Base-by-base conservation (phyloP, 2,113 vertebrate species). In the Rhagologus leucostigma region DNA sequence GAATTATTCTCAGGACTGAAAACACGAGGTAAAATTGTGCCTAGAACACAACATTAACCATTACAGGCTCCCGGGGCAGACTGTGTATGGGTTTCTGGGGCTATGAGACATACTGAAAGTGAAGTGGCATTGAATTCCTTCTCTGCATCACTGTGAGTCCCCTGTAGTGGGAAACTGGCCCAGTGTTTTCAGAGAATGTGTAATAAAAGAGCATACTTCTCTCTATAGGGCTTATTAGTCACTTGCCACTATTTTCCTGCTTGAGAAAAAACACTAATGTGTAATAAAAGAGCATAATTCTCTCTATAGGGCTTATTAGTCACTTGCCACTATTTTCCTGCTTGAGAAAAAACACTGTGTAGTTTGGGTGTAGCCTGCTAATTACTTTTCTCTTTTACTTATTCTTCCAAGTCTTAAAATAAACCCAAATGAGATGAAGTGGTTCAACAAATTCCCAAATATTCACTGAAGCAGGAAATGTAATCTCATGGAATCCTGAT, bases 391-490 rank as follows among this genome's bases (percentile, higher is more conserved):
- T 86, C 30, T 85, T 83, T 75, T 32, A 70, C 23, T 84, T 27
- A 9, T 69, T 88, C 71, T 93, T 87, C 50, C 68, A 74, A 83
- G 42, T 33, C 68, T 63, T 57, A 65, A 89, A 94, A 95, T 69
- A 93, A 90, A 59, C 62, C 57, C 70, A 74, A 83, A 84, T 47
- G 85, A 94, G 50, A 49, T 52, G 17, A 94, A 84, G 59, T 4
- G 4, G 74, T 47, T 88, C 71, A 84, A 77, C 74, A 90, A 46
- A 59, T 93, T 94, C 59, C 78, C 71, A 88, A 88, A 94, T 65
- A 93, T 83, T 73, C 85, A 90, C 50, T 86, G 95, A 94, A 95
- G 87, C 82, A 88, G 56, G 50, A 88, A 93, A 91, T 76, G 46
- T 74, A 94, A 93, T 94, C 87, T 90, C 68, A 77, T 80, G 70